These are phyloP conservation scores for Antechinus flavipes DNA, from an alignment of 2,113 vertebrate species.

Conservation along the genomic window DNA sequence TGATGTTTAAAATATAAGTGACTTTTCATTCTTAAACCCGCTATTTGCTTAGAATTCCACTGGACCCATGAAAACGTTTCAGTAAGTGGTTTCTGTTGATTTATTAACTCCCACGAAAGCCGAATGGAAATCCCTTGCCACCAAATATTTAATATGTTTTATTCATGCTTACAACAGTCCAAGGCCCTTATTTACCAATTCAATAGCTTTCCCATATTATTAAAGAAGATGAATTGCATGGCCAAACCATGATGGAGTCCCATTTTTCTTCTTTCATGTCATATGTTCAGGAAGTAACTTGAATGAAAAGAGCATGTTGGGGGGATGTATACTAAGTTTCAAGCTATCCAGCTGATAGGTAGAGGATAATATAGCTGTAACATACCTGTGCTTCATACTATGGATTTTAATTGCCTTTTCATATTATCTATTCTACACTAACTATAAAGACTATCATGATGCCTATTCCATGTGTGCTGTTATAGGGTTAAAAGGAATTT, in stretches of 20 bases:
- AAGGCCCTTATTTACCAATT: slow-evolving; percentile 65
- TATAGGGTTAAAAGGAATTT: slow-evolving; percentile 9
- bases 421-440: neutral
- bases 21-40: slow-evolving; percentile 84
- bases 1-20: slow-evolving; percentile 81
- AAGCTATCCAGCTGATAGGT: neutral
- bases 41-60: slow-evolving; percentile 86
- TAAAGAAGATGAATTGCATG: slow-evolving; percentile 71
- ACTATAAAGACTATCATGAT: neutral
- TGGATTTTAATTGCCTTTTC: neutral
- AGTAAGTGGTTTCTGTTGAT: slow-evolving; percentile 85
- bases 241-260: slow-evolving; percentile 17
- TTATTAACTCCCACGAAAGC: slow-evolving; percentile 81
- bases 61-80: slow-evolving; percentile 85
- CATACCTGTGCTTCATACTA: neutral
- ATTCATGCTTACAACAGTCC: slow-evolving; percentile 56
- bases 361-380: neutral
- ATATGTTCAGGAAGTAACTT: slow-evolving; percentile 21
- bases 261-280: slow-evolving; percentile 29
- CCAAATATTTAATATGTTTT: slow-evolving; percentile 78
- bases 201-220: slow-evolving; percentile 61
- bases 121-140: slow-evolving; percentile 72
- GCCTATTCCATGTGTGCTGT: neutral
- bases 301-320: neutral
- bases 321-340: neutral